Conservation (phyloP, 2,113 vertebrate genomes). For the Phrynosoma platyrhinos region DNA sequence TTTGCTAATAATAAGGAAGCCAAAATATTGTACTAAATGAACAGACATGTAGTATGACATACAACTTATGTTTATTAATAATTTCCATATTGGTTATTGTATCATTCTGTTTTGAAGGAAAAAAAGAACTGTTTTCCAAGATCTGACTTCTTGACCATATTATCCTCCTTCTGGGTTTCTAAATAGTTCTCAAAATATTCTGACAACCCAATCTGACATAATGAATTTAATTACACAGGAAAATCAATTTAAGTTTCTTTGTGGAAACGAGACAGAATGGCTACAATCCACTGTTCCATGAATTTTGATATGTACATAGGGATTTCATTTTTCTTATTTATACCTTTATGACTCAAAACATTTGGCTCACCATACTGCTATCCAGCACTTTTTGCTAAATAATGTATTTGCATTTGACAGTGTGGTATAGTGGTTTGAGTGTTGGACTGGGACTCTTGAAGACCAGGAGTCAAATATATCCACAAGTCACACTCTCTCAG, state of each 20-base stretch:
- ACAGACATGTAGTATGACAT: background rate
- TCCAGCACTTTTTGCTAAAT: background rate
- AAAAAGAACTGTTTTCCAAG: background rate
- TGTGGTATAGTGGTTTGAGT: no score
- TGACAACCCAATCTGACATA: background rate
- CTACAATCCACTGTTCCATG: background rate
- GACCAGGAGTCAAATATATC: no score
- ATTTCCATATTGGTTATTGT: background rate
- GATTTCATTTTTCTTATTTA: no score
- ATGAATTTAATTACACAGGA: background rate
- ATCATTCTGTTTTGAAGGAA: slow-evolving; percentile 24
- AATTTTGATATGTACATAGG: background rate
- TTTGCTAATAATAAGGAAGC: background rate
- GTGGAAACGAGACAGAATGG: background rate
- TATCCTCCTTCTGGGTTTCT: background rate
- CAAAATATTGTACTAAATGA: background rate
- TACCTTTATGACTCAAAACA: background rate
- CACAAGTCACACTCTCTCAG: no score
- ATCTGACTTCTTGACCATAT: background rate
- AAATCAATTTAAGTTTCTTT: background rate
- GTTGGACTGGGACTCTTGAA: no score
- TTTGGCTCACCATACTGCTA: background rate
- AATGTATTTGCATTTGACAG: background rate
- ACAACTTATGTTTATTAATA: background rate
- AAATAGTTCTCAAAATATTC: background rate